A percentile compares a stretch with the other conserved stretches of the same genome.
phyloP scores from a whole-genome alignment of 2,888 invertebrate species.

The Crepidodera aurea region DNA sequence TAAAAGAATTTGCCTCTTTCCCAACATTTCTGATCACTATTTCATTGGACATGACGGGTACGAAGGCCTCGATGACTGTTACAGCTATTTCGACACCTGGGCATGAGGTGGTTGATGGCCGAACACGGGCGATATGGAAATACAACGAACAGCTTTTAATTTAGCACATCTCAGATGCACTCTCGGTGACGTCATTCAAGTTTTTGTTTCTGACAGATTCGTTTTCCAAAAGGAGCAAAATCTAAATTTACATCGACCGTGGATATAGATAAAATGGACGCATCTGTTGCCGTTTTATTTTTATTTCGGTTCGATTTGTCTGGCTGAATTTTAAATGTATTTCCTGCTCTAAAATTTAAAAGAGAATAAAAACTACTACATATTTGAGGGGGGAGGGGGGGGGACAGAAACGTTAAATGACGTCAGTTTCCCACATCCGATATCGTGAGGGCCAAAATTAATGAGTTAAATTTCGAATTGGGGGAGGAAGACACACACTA shows the following conservation, averaged over 20 bases:
- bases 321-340: neutral
- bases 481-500: no score
- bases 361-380: no score
- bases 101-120: slow-evolving; percentile 5
- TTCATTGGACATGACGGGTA: no score
- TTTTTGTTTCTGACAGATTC: slow-evolving; percentile 42
- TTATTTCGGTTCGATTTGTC: slow-evolving; percentile 1
- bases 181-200: slow-evolving; percentile 37
- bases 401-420: no score
- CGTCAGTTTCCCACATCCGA: no score
- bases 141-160: slow-evolving; percentile 34
- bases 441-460: no score
- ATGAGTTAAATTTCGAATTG: no score
- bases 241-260: slow-evolving; percentile 23
- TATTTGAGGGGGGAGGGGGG: no score
- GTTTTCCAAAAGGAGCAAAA: slow-evolving; percentile 36
- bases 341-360: no score
- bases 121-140: neutral
- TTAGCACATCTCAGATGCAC: slow-evolving; percentile 47
- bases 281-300: neutral
- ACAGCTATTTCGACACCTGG: slow-evolving; percentile 17
- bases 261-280: slow-evolving; percentile 3
- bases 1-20: no score
- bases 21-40: no score
- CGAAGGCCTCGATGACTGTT: no score